Conservation (phyloP, 2,113 vertebrate species). For the Anhinga anhinga region DNA sequence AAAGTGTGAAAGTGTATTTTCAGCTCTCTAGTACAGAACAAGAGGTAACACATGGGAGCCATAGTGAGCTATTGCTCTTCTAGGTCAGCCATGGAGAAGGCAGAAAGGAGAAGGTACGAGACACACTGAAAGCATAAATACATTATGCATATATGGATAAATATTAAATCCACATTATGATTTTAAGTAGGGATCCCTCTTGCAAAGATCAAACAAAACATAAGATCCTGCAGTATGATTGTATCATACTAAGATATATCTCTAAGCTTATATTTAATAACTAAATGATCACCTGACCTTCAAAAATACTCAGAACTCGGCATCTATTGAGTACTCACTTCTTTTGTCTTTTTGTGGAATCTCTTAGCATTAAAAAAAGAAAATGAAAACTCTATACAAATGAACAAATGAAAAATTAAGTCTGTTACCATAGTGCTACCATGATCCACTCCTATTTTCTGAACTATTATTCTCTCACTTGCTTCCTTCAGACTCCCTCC, state of each 20-base stretch:
- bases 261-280: background rate
- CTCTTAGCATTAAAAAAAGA: background rate
- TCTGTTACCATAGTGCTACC: background rate
- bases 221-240: background rate
- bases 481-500: background rate
- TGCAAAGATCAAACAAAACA: background rate
- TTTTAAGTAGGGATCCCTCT: background rate
- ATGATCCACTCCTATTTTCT: background rate
- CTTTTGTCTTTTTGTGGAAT: background rate
- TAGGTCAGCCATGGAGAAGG: background rate
- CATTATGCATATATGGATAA: background rate
- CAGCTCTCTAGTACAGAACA: background rate
- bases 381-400: background rate
- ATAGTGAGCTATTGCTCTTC: background rate
- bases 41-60: background rate
- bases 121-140: background rate
- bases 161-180: background rate
- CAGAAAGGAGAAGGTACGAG: background rate
- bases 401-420: background rate
- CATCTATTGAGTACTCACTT: background rate
- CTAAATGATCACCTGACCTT: background rate
- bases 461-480: background rate
- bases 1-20: background rate
- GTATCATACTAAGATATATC: background rate
- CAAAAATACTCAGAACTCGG: background rate